phyloP scores from a whole-genome alignment of 1,140 invertebrate genomes.

The Gryon sp. region DNA sequence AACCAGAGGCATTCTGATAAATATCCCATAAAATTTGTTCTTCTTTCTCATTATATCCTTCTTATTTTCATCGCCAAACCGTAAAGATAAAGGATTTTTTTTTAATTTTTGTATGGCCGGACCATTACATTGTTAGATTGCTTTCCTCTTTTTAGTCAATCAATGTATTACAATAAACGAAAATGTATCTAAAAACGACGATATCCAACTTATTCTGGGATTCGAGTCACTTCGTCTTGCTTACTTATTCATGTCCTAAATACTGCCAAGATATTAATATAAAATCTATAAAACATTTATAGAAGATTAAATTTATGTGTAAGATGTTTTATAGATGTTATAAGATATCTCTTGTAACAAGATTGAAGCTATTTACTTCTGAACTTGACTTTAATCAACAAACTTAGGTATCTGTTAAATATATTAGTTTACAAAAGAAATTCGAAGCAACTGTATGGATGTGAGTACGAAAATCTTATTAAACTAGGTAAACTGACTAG shows the following conservation, averaged over 20 bases:
- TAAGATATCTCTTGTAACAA: no score
- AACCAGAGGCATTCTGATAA: constrained; percentile 7
- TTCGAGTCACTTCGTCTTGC: constrained; percentile 33
- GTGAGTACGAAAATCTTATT: constrained; percentile 52
- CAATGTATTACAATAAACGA: constrained; percentile 34
- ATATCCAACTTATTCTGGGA: constrained; percentile 39
- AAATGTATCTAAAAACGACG: constrained; percentile 22
- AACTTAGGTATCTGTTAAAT: constrained; percentile 23
- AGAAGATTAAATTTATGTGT: no score
- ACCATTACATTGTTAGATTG: constrained; percentile 69
- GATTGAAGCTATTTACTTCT: constrained; percentile 2
- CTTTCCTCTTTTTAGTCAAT: constrained; percentile 42
- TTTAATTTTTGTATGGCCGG: constrained; percentile 66
- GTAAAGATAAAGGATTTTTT: constrained; percentile 65
- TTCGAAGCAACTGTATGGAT: constrained; percentile 39
- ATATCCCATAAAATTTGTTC: constrained; percentile 15
- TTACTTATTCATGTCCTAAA: no score
- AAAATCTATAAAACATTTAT: no score
- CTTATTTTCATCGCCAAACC: constrained; percentile 62
- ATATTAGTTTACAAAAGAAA: constrained; percentile 51
- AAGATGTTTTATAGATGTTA: no score
- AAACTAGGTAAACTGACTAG: constrained; percentile 59
- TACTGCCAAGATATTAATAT: no score
- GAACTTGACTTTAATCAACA: constrained; percentile 16
- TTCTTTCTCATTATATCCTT: constrained; percentile 62